A percentile compares a stretch with the other conserved stretches of the same genome.
Conservation (phyloP, 2,113 vertebrate species). For the Dendropsophus ebraccatus region DNA sequence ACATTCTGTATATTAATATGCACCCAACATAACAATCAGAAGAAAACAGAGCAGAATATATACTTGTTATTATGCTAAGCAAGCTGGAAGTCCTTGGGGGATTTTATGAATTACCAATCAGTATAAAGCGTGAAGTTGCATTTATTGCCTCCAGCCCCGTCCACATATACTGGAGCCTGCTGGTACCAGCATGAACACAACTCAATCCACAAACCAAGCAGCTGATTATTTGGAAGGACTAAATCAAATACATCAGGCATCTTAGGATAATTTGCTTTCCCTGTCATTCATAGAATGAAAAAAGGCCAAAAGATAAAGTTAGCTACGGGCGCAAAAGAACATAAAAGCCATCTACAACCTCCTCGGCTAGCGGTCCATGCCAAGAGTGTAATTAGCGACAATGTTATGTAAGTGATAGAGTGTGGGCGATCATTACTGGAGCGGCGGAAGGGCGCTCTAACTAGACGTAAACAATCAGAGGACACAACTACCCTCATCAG, state of each 20-base stretch:
- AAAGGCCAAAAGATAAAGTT: conserved; percentile 45
- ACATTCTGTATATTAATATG: conserved; percentile 91
- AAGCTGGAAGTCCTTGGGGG: conserved; percentile 81
- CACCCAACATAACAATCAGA: conserved; percentile 84
- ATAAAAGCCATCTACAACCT: not conserved
- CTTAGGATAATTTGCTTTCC: conserved; percentile 67
- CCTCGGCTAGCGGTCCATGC: not conserved
- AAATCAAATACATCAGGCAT: conserved; percentile 71
- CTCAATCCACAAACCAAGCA: conserved; percentile 71
- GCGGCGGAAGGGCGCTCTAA: not conserved
- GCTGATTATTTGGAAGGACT: conserved; percentile 73
- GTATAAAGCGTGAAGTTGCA: conserved; percentile 88
- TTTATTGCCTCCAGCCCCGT: conserved; percentile 81
- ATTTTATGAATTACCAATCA: conserved; percentile 89
- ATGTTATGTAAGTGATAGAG: conserved; percentile 18
- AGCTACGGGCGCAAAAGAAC: not conserved
- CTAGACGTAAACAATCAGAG: not conserved
- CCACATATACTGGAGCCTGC: conserved; percentile 73
- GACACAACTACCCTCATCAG: not conserved
- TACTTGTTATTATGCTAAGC: conserved; percentile 90
- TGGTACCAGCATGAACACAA: conserved; percentile 74
- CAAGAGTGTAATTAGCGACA: conserved; percentile 19
- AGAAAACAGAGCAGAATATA: conserved; percentile 88
- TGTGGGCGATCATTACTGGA: not conserved
- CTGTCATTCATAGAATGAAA: conserved; percentile 60